Evolutionary conservation across 2,113 vertebrate species (phyloP).

Genomic region (Cebus imitator): DNA sequence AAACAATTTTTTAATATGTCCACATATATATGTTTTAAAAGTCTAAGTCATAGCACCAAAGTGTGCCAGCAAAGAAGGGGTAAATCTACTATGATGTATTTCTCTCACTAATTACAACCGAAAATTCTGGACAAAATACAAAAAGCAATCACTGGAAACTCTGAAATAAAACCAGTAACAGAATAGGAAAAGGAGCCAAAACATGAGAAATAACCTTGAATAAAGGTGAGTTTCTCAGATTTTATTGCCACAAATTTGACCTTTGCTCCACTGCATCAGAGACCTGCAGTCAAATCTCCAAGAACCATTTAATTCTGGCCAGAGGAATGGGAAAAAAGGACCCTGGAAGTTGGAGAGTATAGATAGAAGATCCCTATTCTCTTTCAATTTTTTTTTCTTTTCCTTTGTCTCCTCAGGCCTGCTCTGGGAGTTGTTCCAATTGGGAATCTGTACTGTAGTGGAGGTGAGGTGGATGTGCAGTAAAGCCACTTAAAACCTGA

Average conservation of each 20-base stretch:
- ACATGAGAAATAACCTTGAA: neutral
- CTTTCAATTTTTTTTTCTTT: neutral
- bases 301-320: neutral
- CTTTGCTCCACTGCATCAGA: neutral
- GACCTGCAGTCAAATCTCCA: neutral
- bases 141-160: neutral
- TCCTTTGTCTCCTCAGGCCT: neutral
- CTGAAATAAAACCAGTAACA: neutral
- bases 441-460: too few relatives aligned
- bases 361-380: neutral
- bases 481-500: neutral
- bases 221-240: neutral
- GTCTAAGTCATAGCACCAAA: neutral
- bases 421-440: neutral
- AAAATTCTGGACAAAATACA: neutral
- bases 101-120: neutral
- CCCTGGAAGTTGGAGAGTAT: too few relatives aligned
- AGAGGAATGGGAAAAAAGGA: neutral
- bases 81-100: neutral
- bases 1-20: neutral
- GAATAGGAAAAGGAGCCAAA: neutral
- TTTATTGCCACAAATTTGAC: neutral
- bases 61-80: neutral
- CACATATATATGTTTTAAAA: neutral
- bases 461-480: neutral